Evolutionary conservation across 2,888 invertebrate genomes (phyloP).

Genomic region (Dascillus cervinus): DNA sequence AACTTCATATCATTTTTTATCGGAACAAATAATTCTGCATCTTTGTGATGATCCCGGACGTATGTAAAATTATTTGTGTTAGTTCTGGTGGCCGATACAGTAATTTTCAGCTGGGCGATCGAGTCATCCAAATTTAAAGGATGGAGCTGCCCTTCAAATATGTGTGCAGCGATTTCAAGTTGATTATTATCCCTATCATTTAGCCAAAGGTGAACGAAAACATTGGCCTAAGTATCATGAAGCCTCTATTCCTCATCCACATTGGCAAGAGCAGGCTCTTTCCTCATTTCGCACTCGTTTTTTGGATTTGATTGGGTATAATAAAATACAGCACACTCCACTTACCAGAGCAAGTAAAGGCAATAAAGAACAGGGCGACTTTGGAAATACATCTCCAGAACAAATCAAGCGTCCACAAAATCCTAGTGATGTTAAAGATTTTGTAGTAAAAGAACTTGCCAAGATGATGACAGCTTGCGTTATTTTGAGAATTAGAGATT

Average conservation of each 20-base stretch:
- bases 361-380: too few relatives aligned
- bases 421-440: conserved; percentile 52
- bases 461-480: conserved; percentile 90
- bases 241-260: conserved; percentile 67
- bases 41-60: conserved; percentile 91
- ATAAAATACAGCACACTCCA: conserved; percentile 46
- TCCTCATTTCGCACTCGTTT: conserved; percentile 69
- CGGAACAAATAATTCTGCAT: conserved; percentile 90
- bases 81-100: conserved; percentile 4
- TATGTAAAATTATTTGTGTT: conserved; percentile 31
- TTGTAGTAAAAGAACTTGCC: conserved; percentile 65
- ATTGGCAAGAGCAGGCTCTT: conserved; percentile 83
- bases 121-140: conserved; percentile 71
- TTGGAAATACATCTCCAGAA: too few relatives aligned
- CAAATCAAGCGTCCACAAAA: conserved; percentile 19
- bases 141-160: conserved; percentile 91
- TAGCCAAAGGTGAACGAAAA: conserved; percentile 77
- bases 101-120: conserved; percentile 66
- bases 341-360: conserved; percentile 37
- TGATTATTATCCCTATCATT: conserved; percentile 95
- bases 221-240: conserved; percentile 86
- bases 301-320: conserved; percentile 66
- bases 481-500: conserved; percentile 84
- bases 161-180: conserved; percentile 79
- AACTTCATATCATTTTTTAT: conserved; percentile 94